Conservation (phyloP, 2,113 vertebrate species). For the Brienomyrus longianalis region DNA sequence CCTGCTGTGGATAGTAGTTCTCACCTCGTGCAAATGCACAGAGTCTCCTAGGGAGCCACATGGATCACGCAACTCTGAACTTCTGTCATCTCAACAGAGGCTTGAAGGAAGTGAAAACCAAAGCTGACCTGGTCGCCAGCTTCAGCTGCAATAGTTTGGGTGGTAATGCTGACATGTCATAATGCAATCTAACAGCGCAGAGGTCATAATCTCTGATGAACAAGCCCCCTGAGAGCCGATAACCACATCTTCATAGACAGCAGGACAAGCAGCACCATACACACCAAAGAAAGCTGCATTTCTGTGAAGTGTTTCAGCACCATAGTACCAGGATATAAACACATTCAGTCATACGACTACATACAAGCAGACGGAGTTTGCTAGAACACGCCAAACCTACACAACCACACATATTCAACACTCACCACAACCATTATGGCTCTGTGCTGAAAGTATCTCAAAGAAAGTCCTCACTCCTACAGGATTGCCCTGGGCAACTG, state of each 20-base stretch:
- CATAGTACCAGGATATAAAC: neutral
- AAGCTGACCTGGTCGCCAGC: neutral
- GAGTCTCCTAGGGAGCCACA: neutral
- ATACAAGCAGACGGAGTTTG: neutral
- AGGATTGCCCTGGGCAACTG: neutral
- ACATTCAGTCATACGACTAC: neutral
- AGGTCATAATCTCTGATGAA: neutral
- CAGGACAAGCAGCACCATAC: neutral
- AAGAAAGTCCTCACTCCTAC: neutral
- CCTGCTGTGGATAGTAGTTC: neutral
- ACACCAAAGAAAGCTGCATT: neutral
- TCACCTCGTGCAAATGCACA: neutral
- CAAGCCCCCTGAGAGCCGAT: neutral
- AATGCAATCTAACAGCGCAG: neutral
- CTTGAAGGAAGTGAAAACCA: neutral
- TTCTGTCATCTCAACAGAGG: neutral
- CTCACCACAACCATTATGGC: neutral
- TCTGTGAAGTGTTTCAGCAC: neutral
- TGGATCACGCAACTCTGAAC: neutral
- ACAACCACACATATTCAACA: neutral
- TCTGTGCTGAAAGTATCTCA: neutral
- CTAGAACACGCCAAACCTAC: neutral
- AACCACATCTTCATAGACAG: neutral
- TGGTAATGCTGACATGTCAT: neutral
- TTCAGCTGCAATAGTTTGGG: neutral